These are phyloP conservation scores for Pristionchus mayeri DNA, from an alignment of 2,888 invertebrate genomes.

Conservation along the genomic window DNA sequence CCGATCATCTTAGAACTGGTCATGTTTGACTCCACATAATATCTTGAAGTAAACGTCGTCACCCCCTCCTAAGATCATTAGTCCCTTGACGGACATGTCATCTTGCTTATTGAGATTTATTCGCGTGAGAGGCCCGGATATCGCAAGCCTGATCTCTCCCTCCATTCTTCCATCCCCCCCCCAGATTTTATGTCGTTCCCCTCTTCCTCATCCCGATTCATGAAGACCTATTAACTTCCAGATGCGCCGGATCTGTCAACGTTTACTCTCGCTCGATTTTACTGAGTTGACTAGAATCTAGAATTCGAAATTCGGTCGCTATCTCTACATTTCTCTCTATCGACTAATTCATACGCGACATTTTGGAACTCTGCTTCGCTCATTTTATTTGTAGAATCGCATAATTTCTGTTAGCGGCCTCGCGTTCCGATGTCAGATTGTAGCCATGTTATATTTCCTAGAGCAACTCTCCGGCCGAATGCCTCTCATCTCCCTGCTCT, in stretches of 20 bases:
- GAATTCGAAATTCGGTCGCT: too few species aligned
- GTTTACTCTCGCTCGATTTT: not conserved
- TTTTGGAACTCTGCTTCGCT: too few species aligned
- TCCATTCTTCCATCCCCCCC: not conserved
- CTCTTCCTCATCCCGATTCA: constrained; percentile 14
- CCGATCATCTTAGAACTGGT: too few species aligned
- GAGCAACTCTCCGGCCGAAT: too few species aligned
- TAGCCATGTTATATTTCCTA: too few species aligned
- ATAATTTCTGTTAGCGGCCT: too few species aligned
- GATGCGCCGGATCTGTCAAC: not conserved
- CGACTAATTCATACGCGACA: too few species aligned
- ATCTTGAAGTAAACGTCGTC: not conserved
- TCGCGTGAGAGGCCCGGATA: not conserved
- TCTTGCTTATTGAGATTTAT: constrained; percentile 41
- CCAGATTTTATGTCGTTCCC: not conserved
- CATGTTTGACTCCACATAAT: not conserved
- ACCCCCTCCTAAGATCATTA: not conserved
- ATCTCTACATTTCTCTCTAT: too few species aligned
- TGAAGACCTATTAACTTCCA: constrained; percentile 22
- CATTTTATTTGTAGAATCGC: too few species aligned
- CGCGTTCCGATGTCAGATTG: too few species aligned
- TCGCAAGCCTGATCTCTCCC: not conserved
- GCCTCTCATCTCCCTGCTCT: not conserved
- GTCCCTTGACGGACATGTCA: not conserved
- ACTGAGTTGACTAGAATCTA: too few species aligned